Percentiles rank a stretch among this genome's conserved stretches.
Evolutionary conservation across 2,113 vertebrate genomes (phyloP).

Genomic region (Poicephalus meyeri): DNA sequence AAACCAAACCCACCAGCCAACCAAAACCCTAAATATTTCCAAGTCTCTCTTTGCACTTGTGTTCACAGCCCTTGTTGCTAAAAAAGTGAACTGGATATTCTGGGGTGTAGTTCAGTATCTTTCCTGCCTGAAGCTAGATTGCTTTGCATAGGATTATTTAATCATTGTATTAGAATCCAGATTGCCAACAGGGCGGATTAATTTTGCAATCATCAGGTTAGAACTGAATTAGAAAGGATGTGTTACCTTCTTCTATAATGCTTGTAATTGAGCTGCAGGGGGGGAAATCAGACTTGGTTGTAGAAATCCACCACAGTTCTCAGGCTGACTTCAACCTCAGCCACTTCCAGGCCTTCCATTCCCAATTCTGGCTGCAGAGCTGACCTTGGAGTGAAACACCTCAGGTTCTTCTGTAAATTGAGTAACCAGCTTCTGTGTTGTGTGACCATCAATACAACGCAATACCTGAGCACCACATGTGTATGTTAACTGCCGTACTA

Average conservation of each 20-base stretch:
- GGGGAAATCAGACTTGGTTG: background rate
- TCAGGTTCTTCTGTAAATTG: background rate
- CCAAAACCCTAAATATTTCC: background rate
- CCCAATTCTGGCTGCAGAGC: background rate
- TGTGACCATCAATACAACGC: background rate
- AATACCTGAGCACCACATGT: background rate
- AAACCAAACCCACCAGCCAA: background rate
- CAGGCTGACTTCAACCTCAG: background rate
- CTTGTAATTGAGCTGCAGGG: background rate
- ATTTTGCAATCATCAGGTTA: background rate
- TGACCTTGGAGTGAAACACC: background rate
- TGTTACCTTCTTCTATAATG: background rate
- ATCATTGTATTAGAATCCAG: conserved; percentile 36
- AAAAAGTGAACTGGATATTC: background rate
- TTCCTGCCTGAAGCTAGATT: conserved; percentile 51
- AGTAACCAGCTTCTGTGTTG: background rate
- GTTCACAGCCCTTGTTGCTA: background rate
- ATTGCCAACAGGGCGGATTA: conserved; percentile 33
- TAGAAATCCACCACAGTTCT: conserved; percentile 42
- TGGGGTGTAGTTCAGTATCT: background rate
- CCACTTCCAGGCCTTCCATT: background rate
- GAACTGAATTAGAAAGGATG: conserved; percentile 28
- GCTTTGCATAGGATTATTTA: conserved; percentile 58
- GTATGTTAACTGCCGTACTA: background rate
- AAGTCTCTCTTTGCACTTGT: background rate